Evolutionary conservation across 53 echinoderm and acorn worm species (phyloP).

Genomic region (Stichopus horrens): DNA sequence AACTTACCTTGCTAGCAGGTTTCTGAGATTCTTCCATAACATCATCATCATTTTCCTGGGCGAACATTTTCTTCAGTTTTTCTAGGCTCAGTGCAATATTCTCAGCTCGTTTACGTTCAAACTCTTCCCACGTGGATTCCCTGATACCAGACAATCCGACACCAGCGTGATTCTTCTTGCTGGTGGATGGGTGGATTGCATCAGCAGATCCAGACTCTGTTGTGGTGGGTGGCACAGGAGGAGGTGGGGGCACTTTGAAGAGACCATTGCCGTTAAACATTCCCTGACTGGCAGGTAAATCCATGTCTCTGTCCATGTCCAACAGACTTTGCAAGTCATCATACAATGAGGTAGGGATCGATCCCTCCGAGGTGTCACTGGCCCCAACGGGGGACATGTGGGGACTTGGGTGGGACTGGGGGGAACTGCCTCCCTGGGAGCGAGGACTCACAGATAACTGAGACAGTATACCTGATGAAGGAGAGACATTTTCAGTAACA

Average conservation of each 20-base stretch:
- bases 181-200: not conserved
- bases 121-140: slow-evolving; percentile 12
- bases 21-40: not conserved
- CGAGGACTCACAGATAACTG: slow-evolving; percentile 81
- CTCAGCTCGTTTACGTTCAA: slow-evolving; percentile 16
- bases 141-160: not conserved
- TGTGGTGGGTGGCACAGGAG: slow-evolving; percentile 22
- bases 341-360: slow-evolving; percentile 51
- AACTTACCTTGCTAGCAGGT: slow-evolving; percentile 34
- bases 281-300: slow-evolving; percentile 33
- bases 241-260: slow-evolving; percentile 31
- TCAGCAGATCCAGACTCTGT: slow-evolving; percentile 4
- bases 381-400: slow-evolving; percentile 27
- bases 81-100: slow-evolving; percentile 39
- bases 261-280: slow-evolving; percentile 36
- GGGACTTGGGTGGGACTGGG: slow-evolving; percentile 46
- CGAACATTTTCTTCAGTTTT: slow-evolving; percentile 35
- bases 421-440: slow-evolving; percentile 80
- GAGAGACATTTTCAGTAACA: slow-evolving; percentile 65
- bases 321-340: slow-evolving; percentile 48
- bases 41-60: slow-evolving; percentile 24
- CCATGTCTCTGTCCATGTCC: slow-evolving; percentile 47
- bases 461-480: slow-evolving; percentile 84
- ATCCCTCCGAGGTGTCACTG: slow-evolving; percentile 47
- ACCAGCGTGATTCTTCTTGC: not conserved